Evolutionary conservation across 1,140 invertebrate genomes (phyloP).

Genomic region (Drosophila bipectinata): DNA sequence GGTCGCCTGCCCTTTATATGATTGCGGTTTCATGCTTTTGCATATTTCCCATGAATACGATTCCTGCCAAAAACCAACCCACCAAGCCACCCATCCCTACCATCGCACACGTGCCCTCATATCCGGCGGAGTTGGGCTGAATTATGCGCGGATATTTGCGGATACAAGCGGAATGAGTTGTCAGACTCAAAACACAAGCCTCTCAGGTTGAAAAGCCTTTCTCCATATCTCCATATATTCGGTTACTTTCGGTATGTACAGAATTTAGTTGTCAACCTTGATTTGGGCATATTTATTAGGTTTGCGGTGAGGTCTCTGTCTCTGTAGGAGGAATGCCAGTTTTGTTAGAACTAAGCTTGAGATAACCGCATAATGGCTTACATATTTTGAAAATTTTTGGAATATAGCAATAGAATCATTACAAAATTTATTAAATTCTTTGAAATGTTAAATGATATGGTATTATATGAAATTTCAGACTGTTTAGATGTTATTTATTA

Average conservation of each 20-base stretch:
- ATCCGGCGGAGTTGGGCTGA: constrained; percentile 14
- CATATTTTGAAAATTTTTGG: background rate
- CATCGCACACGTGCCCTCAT: background rate
- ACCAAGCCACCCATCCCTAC: background rate
- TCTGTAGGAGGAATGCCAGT: constrained; percentile 7
- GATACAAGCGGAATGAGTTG: constrained; percentile 49
- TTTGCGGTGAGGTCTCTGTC: constrained; percentile 2
- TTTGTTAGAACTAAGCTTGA: background rate
- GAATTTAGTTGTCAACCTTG: constrained; percentile 43
- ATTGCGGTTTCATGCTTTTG: constrained; percentile 61
- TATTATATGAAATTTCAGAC: no score
- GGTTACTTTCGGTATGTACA: constrained; percentile 24
- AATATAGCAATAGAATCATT: background rate
- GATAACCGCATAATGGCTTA: background rate
- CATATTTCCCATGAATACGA: constrained; percentile 61
- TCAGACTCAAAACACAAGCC: constrained; percentile 16
- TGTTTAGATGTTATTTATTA: no score
- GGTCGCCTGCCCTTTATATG: constrained; percentile 43
- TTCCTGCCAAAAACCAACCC: constrained; percentile 17
- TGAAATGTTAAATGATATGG: no score
- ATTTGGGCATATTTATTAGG: constrained; percentile 20
- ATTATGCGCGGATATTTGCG: constrained; percentile 52
- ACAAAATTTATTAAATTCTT: no score
- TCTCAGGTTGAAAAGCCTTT: constrained; percentile 37
- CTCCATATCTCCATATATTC: constrained; percentile 4